phyloP scores from a whole-genome alignment of 2,113 vertebrate species.

The Emydocephalus ijimae region DNA sequence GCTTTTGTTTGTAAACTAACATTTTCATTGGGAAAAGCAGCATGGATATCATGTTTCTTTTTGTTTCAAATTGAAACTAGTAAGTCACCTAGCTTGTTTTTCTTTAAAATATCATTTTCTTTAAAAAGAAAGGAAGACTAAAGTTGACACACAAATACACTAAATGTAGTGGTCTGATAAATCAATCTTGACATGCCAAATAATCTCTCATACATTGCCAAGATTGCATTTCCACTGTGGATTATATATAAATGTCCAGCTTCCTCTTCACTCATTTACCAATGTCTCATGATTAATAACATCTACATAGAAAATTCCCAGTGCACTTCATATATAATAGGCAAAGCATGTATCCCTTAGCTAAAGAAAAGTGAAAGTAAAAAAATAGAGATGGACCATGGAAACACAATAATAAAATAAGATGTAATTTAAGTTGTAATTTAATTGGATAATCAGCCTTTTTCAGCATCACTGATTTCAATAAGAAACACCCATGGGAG shows the following conservation, averaged over 20 bases:
- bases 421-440: background rate
- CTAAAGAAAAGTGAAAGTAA: background rate
- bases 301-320: background rate
- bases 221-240: background rate
- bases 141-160: conserved; percentile 11
- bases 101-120: background rate
- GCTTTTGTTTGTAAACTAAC: background rate
- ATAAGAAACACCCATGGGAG: background rate
- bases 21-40: background rate
- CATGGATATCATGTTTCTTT: background rate
- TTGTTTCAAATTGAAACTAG: background rate
- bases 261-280: conserved; percentile 3
- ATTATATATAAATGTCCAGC: conserved; percentile 7
- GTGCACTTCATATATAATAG: background rate
- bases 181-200: background rate
- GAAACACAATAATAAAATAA: background rate
- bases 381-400: background rate
- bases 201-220: background rate
- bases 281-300: background rate
- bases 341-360: background rate
- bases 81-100: background rate
- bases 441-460: background rate
- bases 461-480: background rate
- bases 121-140: background rate
- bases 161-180: background rate